Percentiles rank a stretch among this genome's conserved stretches.
These are phyloP conservation scores for Galendromus occidentalis DNA, from an alignment of 1,140 invertebrate genomes.

Conservation along the genomic window DNA sequence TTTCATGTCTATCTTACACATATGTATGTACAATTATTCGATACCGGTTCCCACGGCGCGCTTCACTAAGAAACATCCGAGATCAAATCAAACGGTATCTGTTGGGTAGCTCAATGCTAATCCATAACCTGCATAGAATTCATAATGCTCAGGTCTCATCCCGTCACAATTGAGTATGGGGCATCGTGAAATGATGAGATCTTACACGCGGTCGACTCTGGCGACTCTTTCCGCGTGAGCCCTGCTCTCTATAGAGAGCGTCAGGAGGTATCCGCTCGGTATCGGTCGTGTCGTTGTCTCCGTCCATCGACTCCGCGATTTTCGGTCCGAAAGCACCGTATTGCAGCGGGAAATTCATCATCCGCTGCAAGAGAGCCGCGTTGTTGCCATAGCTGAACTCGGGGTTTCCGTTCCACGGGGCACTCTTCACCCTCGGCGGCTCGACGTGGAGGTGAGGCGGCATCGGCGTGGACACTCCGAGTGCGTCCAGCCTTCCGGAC, in stretches of 20 bases:
- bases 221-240: not conserved
- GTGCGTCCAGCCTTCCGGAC: not conserved
- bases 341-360: not conserved
- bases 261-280: constrained; percentile 7
- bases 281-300: not conserved
- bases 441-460: not conserved
- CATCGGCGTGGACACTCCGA: not conserved
- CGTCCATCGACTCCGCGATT: constrained; percentile 1
- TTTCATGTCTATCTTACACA: too few relatives aligned
- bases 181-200: not conserved
- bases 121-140: too few relatives aligned
- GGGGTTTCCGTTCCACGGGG: not conserved
- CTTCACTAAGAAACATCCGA: too few relatives aligned
- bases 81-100: too few relatives aligned
- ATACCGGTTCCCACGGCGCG: too few relatives aligned
- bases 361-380: not conserved
- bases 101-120: too few relatives aligned
- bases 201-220: not conserved
- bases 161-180: not conserved
- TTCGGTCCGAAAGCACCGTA: not conserved
- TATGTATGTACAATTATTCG: too few relatives aligned
- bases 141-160: too few relatives aligned
- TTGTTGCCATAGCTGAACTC: not conserved
- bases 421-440: not conserved
- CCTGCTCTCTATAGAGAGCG: constrained; percentile 1